Conservation (phyloP, 1,140 invertebrate genomes). For the Camponotus pennsylvanicus region DNA sequence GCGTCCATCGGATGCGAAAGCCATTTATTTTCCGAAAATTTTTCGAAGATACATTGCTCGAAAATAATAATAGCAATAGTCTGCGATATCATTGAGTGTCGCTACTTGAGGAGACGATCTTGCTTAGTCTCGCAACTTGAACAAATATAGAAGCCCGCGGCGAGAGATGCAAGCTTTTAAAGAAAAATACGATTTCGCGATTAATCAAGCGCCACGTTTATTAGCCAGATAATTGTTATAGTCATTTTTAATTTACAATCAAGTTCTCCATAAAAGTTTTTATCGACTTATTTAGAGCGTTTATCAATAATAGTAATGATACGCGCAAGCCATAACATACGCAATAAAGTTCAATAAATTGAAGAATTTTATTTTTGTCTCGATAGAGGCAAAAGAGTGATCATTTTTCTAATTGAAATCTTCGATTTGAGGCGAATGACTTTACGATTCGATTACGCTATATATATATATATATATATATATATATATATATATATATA, state of each 20-base stretch:
- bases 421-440: conserved; percentile 11
- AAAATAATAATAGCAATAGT: background rate
- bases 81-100: background rate
- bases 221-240: background rate
- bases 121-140: background rate
- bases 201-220: background rate
- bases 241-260: conserved; percentile 4
- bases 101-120: background rate
- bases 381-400: background rate
- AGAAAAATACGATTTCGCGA: background rate
- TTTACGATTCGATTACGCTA: background rate
- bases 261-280: background rate
- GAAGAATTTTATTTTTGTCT: background rate
- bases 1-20: background rate
- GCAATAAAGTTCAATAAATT: background rate
- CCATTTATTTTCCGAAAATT: background rate
- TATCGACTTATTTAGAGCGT: background rate
- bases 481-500: no score
- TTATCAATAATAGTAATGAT: background rate
- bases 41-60: background rate
- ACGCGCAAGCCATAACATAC: background rate
- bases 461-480: no score
- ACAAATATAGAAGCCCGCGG: background rate
- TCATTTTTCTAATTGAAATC: background rate
- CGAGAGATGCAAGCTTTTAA: background rate